Percentiles rank a stretch among this genome's conserved stretches.
Conservation (phyloP, 2,797 vertebrate genomes). For the Antennarius maculatus region DNA sequence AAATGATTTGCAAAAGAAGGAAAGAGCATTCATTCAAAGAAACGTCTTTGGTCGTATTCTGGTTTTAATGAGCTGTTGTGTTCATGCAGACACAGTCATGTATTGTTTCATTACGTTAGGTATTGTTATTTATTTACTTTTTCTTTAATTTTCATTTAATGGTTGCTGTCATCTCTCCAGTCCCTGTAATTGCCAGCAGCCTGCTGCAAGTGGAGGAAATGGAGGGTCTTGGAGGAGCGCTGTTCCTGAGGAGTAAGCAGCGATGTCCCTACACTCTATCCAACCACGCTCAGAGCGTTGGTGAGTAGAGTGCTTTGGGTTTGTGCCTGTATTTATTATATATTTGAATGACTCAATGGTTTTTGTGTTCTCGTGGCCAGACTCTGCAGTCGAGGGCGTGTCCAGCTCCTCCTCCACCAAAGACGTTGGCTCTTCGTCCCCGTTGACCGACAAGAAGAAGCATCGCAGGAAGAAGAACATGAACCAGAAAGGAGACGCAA, state of each 20-base stretch:
- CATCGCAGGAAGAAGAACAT: slow-evolving; percentile 90
- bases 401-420: slow-evolving; percentile 84
- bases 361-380: slow-evolving; percentile 45
- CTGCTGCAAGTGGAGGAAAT: slow-evolving; percentile 85
- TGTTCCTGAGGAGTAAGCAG: slow-evolving; percentile 79
- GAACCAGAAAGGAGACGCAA: slow-evolving; percentile 89
- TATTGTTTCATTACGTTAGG: background rate
- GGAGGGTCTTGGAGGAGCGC: slow-evolving; percentile 71
- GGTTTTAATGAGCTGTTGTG: slow-evolving; percentile 14
- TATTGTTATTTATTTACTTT: slow-evolving; percentile 6
- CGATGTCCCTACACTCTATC: slow-evolving; percentile 72
- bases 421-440: slow-evolving; percentile 86
- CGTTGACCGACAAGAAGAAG: slow-evolving; percentile 90
- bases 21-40: slow-evolving; percentile 8
- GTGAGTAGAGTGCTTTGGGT: slow-evolving; percentile 58
- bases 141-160: slow-evolving; percentile 4
- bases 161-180: slow-evolving; percentile 52
- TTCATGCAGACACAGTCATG: slow-evolving; percentile 12
- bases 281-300: slow-evolving; percentile 77
- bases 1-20: slow-evolving; percentile 5
- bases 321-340: background rate
- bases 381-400: slow-evolving; percentile 86
- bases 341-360: background rate
- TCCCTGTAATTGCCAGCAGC: slow-evolving; percentile 79
- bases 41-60: background rate